Evolutionary conservation across 2,797 vertebrate genomes (phyloP), one percentile per base, ranked within the genome.

Genomic region (Galaxias olidus): DNA sequence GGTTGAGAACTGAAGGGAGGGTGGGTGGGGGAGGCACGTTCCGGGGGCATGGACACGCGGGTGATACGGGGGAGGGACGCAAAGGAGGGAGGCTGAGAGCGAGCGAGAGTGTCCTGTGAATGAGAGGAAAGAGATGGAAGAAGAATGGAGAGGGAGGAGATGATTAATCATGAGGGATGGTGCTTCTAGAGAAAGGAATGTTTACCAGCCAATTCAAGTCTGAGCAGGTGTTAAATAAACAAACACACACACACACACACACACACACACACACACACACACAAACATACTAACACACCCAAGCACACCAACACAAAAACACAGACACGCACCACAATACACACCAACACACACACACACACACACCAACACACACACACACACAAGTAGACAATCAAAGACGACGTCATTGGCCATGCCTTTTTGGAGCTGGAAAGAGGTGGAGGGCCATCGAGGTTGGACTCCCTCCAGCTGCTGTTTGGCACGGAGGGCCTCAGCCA

Each of bases 401-500:
- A 30, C 30, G 30, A 30, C 3, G 30, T 30, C 3, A 30, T 6
- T 30, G 3, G 30, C 30, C 69, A 45, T 40, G 87, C 89, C 81
- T 86, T 88, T 74, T 86, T 89, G 5, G 72, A 73, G 61, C 43
- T 91, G 51, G 78, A 10, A 0, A 78, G 1, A 1, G 81, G 74
- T 18, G 91, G 77, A 17, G 91, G 85, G 2, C 88, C 90, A 0
- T 96, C 96, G 10, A 96, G 84, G 72, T 95, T 95, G 46, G 94
- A 94, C 76, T 96, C 96, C 71, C 90, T 89, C 95, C 96, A 96
- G 82, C 51, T 85, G 71, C 85, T 89, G 46, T 84, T 91, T 12
- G 93, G 88, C 19, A 93, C 63, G 41, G 90, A 72, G 0, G 87
- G 80, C 61, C 92, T 86, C 0, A 90, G 65, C 84, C 90, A 90